Base-by-base conservation (phyloP, 2,113 vertebrate genomes). In the Synchiropus splendidus region DNA sequence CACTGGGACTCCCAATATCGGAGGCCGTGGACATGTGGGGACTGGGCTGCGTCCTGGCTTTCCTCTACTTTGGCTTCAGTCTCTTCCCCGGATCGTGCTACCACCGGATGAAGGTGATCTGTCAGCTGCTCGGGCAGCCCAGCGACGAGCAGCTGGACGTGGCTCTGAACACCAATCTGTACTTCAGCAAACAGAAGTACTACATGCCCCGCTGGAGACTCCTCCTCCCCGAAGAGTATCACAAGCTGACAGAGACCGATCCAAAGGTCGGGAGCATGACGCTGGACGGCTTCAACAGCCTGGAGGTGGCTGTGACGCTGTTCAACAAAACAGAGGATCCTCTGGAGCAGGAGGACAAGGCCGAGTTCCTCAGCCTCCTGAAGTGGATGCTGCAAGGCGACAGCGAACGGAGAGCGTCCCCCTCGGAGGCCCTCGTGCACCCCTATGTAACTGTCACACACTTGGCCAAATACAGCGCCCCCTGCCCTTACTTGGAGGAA, bases 21-120 rank as follows among this genome's bases (percentile, higher is more conserved):
- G 43, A 45, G 43, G 34, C 33, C 16, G 34, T 45, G 2, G 43
- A 45, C 13, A 17, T 45, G 15, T 45, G 43, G 43, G 34, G 43
- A 12, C 31, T 45, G 2, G 43, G 32, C 32, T 45, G 43, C 32
- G 34, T 45, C 32, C 16, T 35, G 43, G 43, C 43, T 9, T 45
- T 45, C 31, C 43, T 45, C 6, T 32, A 34, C 43, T 32, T 45
- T 12, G 16, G 31, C 2, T 31, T 31, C 16, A 45, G 18, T n/a
- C 32, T 45, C 1, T 45, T 45, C 2, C 15, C 31, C 13, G 17
- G 33, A 12, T 34, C 33, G 9, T 45, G 43, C 13, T 31, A 45
- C 18, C 43, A 45, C 17, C 33, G 33, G 43, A 35, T 45, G 32
- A 45, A 45, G 17, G 31, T 17, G 8, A 45, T 45, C 6, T 13